Evolutionary conservation across 1,140 invertebrate genomes (phyloP).

Genomic region (Drosophila repleta): DNA sequence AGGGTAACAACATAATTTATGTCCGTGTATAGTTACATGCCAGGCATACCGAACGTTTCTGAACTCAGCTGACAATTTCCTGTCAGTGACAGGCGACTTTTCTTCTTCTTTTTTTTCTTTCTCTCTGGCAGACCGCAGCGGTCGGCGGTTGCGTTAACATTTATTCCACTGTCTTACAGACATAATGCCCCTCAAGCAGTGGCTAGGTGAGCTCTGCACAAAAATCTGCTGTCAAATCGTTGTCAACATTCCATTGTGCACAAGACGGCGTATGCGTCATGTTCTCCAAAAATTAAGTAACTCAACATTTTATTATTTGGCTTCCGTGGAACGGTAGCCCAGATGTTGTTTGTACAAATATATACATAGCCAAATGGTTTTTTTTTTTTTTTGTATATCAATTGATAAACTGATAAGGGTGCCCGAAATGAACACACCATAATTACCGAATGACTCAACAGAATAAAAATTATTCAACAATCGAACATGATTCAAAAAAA

Average conservation of each 20-base stretch:
- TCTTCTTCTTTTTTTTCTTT: constrained; percentile 8
- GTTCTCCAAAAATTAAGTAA: constrained; percentile 6
- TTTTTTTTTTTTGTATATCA: constrained; percentile 9
- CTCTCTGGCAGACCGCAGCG: no score
- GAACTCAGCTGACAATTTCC: constrained; percentile 63
- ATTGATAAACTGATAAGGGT: constrained; percentile 34
- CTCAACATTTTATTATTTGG: not conserved
- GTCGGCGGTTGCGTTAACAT: constrained; percentile 43
- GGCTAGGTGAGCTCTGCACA: constrained; percentile 5
- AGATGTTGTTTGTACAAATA: not conserved
- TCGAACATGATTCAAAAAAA: not conserved
- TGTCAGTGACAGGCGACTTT: constrained; percentile 57
- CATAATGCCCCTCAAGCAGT: constrained; percentile 37
- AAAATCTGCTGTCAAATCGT: constrained; percentile 55
- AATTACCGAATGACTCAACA: constrained; percentile 36
- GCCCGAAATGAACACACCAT: constrained; percentile 16
- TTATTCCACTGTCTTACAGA: constrained; percentile 63
- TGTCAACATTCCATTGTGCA: constrained; percentile 43
- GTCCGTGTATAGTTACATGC: constrained; percentile 55
- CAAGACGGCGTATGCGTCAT: constrained; percentile 58
- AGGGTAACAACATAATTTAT: constrained; percentile 71
- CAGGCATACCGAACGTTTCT: constrained; percentile 23
- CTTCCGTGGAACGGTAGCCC: not conserved
- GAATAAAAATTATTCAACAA: not conserved
- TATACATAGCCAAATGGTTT: not conserved